Percentiles rank a stretch among this genome's conserved stretches.
These are phyloP conservation scores for Balaenoptera acutorostrata DNA, from an alignment of 2,113 vertebrate genomes.

Conservation along the genomic window DNA sequence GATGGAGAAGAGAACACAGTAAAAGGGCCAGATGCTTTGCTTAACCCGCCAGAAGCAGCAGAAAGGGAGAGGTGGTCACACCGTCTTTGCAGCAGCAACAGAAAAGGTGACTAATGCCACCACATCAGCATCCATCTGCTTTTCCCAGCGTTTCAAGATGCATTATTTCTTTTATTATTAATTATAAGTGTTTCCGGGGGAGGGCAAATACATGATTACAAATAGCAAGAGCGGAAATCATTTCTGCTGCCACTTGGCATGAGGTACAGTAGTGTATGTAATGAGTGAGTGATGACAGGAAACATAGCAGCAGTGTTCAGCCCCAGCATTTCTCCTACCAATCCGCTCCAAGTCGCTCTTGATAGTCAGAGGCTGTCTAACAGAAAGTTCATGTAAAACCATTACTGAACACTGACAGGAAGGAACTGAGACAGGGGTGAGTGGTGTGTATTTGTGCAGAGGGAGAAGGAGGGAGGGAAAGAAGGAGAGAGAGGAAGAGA, in stretches of 20 bases:
- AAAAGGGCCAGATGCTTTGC: slow-evolving; percentile 76
- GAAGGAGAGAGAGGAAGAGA: not conserved
- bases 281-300: slow-evolving; percentile 58
- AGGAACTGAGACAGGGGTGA: slow-evolving; percentile 59
- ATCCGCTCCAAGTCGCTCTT: not conserved
- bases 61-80: slow-evolving; percentile 31
- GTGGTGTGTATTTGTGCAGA: not conserved
- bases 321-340: not conserved
- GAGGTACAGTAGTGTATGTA: slow-evolving; percentile 49
- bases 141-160: not conserved
- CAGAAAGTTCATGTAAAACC: slow-evolving; percentile 68
- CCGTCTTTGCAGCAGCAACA: slow-evolving; percentile 4
- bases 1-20: slow-evolving; percentile 74
- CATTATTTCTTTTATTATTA: slow-evolving; percentile 73
- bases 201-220: slow-evolving; percentile 24
- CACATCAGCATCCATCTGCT: slow-evolving; percentile 1
- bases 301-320: not conserved
- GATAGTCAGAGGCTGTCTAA: slow-evolving; percentile 41
- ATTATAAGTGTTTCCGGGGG: slow-evolving; percentile 45
- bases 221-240: slow-evolving; percentile 50
- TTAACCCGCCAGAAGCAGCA: slow-evolving; percentile 73
- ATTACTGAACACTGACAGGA: slow-evolving; percentile 69
- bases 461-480: not conserved
- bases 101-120: not conserved
- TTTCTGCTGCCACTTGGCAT: slow-evolving; percentile 63